phyloP scores from a whole-genome alignment of 1,140 invertebrate genomes.

The Eupeodes corollae region DNA sequence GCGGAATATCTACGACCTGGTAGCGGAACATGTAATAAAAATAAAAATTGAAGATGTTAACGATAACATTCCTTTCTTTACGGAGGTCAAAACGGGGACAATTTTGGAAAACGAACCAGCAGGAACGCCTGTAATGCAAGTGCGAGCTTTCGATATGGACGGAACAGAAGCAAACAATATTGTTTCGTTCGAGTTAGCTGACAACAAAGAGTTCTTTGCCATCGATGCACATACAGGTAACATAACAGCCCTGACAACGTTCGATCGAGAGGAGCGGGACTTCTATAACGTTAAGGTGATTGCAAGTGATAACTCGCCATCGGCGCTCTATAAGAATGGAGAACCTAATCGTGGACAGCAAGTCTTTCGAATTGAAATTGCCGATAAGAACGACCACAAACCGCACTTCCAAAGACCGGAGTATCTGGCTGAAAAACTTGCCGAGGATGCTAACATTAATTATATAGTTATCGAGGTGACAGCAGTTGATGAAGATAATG shows the following conservation, averaged over 20 bases:
- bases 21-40: conserved; percentile 61
- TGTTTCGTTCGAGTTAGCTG: conserved; percentile 61
- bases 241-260: conserved; percentile 62
- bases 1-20: conserved; percentile 68
- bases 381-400: conserved; percentile 83
- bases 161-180: conserved; percentile 70
- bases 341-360: conserved; percentile 60
- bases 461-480: conserved; percentile 68
- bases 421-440: conserved; percentile 65
- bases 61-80: conserved; percentile 76
- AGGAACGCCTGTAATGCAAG: conserved; percentile 74
- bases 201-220: conserved; percentile 57
- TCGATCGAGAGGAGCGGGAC: conserved; percentile 69
- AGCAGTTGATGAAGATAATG: conserved; percentile 68
- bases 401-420: conserved; percentile 61
- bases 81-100: conserved; percentile 60
- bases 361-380: conserved; percentile 74
- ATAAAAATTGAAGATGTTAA: conserved; percentile 75
- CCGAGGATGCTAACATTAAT: conserved; percentile 72
- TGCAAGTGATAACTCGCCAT: conserved; percentile 74
- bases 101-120: conserved; percentile 71
- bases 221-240: conserved; percentile 74
- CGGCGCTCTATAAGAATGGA: conserved; percentile 53
- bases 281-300: conserved; percentile 75
- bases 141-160: conserved; percentile 75